phyloP scores from a whole-genome alignment of 2,888 invertebrate genomes.

The Atrina japonica region DNA sequence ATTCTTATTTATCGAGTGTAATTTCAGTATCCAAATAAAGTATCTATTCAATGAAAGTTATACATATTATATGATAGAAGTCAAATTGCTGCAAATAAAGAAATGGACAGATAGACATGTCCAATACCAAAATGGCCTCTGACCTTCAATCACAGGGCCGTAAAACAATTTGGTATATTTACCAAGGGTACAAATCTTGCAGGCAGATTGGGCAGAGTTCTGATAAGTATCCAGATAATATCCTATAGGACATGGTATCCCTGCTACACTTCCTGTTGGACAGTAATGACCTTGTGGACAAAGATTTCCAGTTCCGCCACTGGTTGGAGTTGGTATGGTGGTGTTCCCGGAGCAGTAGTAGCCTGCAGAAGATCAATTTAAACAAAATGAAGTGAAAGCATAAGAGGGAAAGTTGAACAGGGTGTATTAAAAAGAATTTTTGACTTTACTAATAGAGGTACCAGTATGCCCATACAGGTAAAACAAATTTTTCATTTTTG shows the following conservation, averaged over 20 bases:
- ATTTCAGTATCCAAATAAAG: background rate
- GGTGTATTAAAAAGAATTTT: no score
- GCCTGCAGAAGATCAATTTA: conserved; percentile 62
- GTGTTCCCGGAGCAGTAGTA: conserved; percentile 73
- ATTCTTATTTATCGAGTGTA: background rate
- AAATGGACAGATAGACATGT: no score
- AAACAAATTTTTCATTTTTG: no score
- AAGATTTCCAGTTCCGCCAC: conserved; percentile 69
- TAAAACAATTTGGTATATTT: no score
- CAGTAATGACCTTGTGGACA: conserved; percentile 78
- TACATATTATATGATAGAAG: no score
- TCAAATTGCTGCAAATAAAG: no score
- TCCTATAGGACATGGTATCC: conserved; percentile 72
- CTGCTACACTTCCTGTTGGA: conserved; percentile 64
- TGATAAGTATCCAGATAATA: conserved; percentile 71
- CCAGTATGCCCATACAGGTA: no score
- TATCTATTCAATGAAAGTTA: background rate
- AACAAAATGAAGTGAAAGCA: no score
- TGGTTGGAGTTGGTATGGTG: conserved; percentile 64
- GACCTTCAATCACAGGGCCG: no score
- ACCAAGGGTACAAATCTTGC: conserved; percentile 76
- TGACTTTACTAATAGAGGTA: background rate
- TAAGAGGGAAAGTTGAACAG: no score
- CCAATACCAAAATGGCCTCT: no score
- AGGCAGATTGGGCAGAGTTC: conserved; percentile 60